phyloP scores from a whole-genome alignment of 2,113 vertebrate genomes.

The Sinocyclocheilus rhinocerous region DNA sequence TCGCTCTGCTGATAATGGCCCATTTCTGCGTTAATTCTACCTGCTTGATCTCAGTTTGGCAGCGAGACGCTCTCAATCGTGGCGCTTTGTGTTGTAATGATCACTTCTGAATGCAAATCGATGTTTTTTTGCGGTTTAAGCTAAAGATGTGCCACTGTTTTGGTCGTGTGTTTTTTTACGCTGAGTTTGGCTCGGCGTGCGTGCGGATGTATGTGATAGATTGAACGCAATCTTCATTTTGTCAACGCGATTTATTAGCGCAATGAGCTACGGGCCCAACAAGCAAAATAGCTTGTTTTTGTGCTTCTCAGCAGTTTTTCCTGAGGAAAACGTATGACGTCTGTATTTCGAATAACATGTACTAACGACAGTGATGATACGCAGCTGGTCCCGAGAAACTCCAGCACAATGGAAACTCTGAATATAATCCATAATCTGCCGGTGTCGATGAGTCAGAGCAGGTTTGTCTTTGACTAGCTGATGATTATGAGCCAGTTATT shows the following conservation, averaged over 20 bases:
- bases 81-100: not conserved
- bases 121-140: not conserved
- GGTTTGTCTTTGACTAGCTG: slow-evolving; percentile 37
- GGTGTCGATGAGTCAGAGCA: slow-evolving; percentile 18
- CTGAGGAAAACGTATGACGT: slow-evolving; percentile 9
- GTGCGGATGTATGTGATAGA: slow-evolving; percentile 31
- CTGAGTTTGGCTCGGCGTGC: too few species aligned
- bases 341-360: slow-evolving; percentile 19
- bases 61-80: not conserved
- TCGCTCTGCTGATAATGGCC: not conserved
- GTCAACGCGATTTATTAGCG: slow-evolving; percentile 51
- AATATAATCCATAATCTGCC: slow-evolving; percentile 20
- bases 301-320: slow-evolving; percentile 48
- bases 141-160: not conserved
- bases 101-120: not conserved
- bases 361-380: slow-evolving; percentile 50
- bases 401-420: not conserved
- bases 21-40: slow-evolving; percentile 49
- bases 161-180: not conserved
- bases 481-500: slow-evolving; percentile 36
- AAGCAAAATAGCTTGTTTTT: slow-evolving; percentile 35
- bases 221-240: slow-evolving; percentile 39
- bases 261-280: slow-evolving; percentile 33
- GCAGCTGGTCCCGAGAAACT: slow-evolving; percentile 41
- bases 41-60: slow-evolving; percentile 38